A percentile compares a stretch with the other conserved stretches of the same genome.
These are phyloP conservation scores for Agrotis ipsilon DNA, from an alignment of 2,888 invertebrate genomes.

Conservation along the genomic window DNA sequence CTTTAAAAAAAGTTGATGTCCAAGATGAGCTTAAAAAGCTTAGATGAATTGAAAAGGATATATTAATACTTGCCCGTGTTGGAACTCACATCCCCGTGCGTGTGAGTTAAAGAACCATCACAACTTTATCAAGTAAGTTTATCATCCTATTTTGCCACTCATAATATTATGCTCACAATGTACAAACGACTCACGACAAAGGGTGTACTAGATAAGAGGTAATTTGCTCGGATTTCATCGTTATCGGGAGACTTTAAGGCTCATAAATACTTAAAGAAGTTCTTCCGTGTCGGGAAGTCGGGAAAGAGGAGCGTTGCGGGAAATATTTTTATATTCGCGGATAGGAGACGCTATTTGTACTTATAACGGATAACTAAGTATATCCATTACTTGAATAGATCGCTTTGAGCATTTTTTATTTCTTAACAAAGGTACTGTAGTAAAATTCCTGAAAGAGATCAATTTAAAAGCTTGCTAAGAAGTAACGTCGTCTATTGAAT, in stretches of 20 bases:
- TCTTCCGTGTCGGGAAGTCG: slow-evolving; percentile 59
- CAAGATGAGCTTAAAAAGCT: too few relatives aligned
- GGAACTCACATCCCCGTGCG: too few relatives aligned
- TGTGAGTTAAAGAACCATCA: too few relatives aligned
- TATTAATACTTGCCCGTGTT: too few relatives aligned
- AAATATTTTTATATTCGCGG: slow-evolving; percentile 42
- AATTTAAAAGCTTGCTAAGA: too few relatives aligned
- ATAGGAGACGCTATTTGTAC: slow-evolving; percentile 19
- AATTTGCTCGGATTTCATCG: slow-evolving; percentile 74
- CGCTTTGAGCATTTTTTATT: background rate
- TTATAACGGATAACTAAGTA: slow-evolving; percentile 5
- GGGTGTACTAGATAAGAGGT: slow-evolving; percentile 73
- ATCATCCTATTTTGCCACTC: slow-evolving; percentile 63
- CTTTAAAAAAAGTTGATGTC: too few relatives aligned
- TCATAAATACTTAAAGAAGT: slow-evolving; percentile 81
- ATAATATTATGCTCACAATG: slow-evolving; percentile 71
- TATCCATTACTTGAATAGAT: slow-evolving; percentile 1
- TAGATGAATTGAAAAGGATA: too few relatives aligned
- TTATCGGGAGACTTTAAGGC: slow-evolving; percentile 76
- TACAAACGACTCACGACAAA: slow-evolving; percentile 72
- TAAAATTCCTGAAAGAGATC: too few relatives aligned
- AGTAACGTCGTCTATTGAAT: too few relatives aligned
- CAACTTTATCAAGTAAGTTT: slow-evolving; percentile 45
- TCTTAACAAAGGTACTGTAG: background rate
- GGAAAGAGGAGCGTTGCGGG: slow-evolving; percentile 1